Conservation (phyloP, 2,888 invertebrate species). For the Stenodera caucasica region DNA sequence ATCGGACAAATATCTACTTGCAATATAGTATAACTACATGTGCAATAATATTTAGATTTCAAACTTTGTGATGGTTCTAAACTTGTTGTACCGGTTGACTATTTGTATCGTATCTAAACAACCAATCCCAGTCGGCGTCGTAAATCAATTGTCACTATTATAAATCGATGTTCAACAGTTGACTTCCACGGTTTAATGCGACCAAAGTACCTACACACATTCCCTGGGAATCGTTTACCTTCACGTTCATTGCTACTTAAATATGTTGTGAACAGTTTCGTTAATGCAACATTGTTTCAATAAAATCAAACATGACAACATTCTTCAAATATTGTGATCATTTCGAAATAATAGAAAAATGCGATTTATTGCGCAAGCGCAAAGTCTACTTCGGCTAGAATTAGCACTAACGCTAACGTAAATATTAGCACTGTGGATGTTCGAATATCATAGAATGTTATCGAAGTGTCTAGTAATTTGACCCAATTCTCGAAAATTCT, state of each 20-base stretch:
- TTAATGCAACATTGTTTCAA: too few relatives aligned
- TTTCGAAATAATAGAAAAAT: too few relatives aligned
- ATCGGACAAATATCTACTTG: neutral
- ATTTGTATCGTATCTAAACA: slow-evolving; percentile 47
- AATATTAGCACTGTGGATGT: too few relatives aligned
- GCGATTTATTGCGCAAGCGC: too few relatives aligned
- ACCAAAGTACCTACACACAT: slow-evolving; percentile 56
- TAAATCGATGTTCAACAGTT: slow-evolving; percentile 56
- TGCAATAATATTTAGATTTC: slow-evolving; percentile 34
- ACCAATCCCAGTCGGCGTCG: slow-evolving; percentile 52
- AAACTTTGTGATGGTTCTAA: slow-evolving; percentile 29
- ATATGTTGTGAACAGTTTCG: slow-evolving; percentile 6
- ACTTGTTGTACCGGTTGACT: slow-evolving; percentile 47
- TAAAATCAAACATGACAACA: too few relatives aligned
- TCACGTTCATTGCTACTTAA: slow-evolving; percentile 24
- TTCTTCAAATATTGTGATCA: too few relatives aligned
- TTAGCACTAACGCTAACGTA: too few relatives aligned
- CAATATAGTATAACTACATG: slow-evolving; percentile 18
- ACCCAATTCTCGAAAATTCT: too few relatives aligned
- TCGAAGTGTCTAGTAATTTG: too few relatives aligned
- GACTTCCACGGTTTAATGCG: slow-evolving; percentile 53
- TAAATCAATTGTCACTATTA: slow-evolving; percentile 57
- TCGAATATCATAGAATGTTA: too few relatives aligned
- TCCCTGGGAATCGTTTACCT: slow-evolving; percentile 55
- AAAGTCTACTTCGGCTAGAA: too few relatives aligned